Evolutionary conservation across 2,113 vertebrate genomes (phyloP).

Genomic region (Heteronetta atricapilla): DNA sequence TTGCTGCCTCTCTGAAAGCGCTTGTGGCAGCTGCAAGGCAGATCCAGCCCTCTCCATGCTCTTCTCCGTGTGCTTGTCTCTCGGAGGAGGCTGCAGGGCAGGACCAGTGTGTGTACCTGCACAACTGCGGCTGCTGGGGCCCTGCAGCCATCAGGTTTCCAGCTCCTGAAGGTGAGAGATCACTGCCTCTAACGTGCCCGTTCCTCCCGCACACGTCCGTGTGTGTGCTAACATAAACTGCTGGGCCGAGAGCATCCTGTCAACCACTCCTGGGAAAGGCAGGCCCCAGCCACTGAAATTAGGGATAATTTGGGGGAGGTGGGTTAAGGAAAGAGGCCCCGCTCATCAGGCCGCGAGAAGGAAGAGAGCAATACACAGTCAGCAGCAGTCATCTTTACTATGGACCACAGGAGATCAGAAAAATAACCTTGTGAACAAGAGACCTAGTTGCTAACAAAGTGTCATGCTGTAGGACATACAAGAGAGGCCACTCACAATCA

Average conservation of each 20-base stretch:
- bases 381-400: slow-evolving; percentile 70
- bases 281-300: background rate
- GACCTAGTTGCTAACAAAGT: slow-evolving; percentile 68
- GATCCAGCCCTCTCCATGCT: background rate
- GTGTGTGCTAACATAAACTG: background rate
- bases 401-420: slow-evolving; percentile 66
- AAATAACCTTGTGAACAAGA: slow-evolving; percentile 66
- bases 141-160: background rate
- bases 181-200: background rate
- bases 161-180: background rate
- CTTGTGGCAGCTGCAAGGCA: background rate
- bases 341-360: background rate
- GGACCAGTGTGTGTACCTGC: background rate
- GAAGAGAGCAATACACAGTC: background rate
- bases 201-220: background rate
- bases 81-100: background rate
- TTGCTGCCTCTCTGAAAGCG: accelerated
- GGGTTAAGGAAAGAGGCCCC: background rate
- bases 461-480: slow-evolving; percentile 74
- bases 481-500: slow-evolving; percentile 76
- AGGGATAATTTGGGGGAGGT: background rate
- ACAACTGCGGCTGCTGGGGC: background rate
- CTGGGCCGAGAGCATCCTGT: background rate
- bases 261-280: background rate
- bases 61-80: background rate